phyloP scores from a whole-genome alignment of 2,797 vertebrate species.

The Syngnathus acus region DNA sequence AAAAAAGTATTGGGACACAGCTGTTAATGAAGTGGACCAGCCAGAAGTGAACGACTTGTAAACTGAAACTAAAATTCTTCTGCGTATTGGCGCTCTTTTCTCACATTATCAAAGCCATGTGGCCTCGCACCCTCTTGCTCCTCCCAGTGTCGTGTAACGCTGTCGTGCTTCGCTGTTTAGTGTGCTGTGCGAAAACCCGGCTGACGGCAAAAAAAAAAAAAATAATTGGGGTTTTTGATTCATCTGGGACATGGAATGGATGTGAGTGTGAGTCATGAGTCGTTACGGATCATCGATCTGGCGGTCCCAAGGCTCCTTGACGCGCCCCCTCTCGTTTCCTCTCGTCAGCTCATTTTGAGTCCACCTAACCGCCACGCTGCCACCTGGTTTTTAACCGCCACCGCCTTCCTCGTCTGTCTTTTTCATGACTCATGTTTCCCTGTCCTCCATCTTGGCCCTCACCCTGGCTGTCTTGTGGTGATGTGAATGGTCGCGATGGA shows the following conservation, averaged over 20 bases:
- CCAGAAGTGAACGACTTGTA: no score
- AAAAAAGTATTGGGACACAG: background rate
- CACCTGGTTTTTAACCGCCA: background rate
- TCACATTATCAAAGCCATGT: background rate
- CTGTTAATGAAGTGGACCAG: background rate
- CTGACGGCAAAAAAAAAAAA: background rate
- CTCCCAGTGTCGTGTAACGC: constrained; percentile 5
- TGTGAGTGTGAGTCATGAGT: background rate
- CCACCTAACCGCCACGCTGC: background rate
- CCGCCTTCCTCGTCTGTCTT: constrained; percentile 8
- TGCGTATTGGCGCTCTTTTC: background rate
- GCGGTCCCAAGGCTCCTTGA: constrained; percentile 34
- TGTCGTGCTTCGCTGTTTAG: constrained; percentile 1
- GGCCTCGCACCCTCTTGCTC: background rate
- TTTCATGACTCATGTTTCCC: constrained; percentile 6
- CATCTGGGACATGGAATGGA: background rate
- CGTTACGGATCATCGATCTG: constrained; percentile 57
- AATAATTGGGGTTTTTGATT: background rate
- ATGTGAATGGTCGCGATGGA: constrained; percentile 64
- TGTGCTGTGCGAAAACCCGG: background rate
- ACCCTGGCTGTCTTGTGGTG: constrained; percentile 30
- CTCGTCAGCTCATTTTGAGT: constrained; percentile 3
- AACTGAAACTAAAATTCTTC: background rate
- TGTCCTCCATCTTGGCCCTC: constrained; percentile 3
- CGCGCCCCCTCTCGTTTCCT: constrained; percentile 14